phyloP scores from a whole-genome alignment of 2,113 vertebrate genomes.

The Spea multiplicata region DNA sequence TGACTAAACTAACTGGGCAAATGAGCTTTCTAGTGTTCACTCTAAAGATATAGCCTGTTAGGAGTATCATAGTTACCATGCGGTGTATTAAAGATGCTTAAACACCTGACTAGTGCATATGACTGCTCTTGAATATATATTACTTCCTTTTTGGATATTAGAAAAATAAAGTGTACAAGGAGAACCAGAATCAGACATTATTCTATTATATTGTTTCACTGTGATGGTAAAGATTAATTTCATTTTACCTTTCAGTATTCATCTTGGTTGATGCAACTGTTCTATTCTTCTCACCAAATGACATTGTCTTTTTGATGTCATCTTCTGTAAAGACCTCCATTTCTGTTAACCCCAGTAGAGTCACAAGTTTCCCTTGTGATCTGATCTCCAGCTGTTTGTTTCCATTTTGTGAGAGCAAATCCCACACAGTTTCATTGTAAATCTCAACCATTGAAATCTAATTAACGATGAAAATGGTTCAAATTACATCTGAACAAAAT shows the following conservation, averaged over 20 bases:
- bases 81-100: no score
- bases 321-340: slow-evolving; percentile 57
- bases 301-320: slow-evolving; percentile 59
- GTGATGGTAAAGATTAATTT: no score
- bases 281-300: slow-evolving; percentile 59
- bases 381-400: slow-evolving; percentile 56
- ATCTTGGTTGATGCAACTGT: slow-evolving; percentile 63
- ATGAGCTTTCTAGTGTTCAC: no score
- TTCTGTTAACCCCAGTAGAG: slow-evolving; percentile 58
- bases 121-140: no score
- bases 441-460: slow-evolving; percentile 68
- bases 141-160: no score
- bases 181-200: no score
- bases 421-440: slow-evolving; percentile 62
- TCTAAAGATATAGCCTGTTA: no score
- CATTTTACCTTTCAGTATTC: slow-evolving; percentile 59
- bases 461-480: not conserved
- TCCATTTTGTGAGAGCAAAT: slow-evolving; percentile 56
- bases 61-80: no score
- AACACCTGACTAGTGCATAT: no score
- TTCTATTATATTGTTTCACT: no score
- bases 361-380: slow-evolving; percentile 58
- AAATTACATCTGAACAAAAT: not conserved
- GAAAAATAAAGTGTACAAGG: no score
- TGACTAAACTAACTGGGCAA: no score